These are phyloP conservation scores for Momotus momota DNA, from an alignment of 2,797 vertebrate genomes.

Conservation along the genomic window DNA sequence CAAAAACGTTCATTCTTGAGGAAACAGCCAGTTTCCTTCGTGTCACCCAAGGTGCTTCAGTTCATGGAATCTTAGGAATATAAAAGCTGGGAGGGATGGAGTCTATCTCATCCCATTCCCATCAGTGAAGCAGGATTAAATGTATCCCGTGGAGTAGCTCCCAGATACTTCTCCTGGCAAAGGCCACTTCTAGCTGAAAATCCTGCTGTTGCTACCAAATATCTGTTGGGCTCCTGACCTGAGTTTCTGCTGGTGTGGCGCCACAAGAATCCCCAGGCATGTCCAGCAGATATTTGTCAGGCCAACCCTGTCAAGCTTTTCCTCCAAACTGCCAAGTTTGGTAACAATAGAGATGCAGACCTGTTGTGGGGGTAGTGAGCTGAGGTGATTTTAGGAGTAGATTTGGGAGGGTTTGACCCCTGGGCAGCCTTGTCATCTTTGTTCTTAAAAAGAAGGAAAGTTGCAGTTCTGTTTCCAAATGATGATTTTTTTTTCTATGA, in stretches of 20 bases:
- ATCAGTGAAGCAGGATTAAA: background rate
- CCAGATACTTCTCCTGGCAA: background rate
- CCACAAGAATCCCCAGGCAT: background rate
- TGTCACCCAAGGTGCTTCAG: background rate
- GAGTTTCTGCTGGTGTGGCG: background rate
- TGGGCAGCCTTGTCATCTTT: background rate
- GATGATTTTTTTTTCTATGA: background rate
- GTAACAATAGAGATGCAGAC: background rate
- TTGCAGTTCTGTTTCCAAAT: background rate
- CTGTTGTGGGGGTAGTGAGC: background rate
- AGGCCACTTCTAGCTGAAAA: background rate
- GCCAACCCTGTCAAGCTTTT: background rate
- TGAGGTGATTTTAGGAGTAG: background rate
- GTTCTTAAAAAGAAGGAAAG: background rate
- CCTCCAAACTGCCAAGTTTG: background rate
- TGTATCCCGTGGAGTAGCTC: background rate
- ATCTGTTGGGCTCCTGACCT: background rate
- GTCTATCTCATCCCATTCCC: background rate
- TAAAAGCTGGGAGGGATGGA: background rate
- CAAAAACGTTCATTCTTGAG: background rate
- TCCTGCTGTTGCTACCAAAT: background rate
- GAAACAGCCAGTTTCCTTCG: background rate
- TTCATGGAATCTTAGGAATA: conserved; percentile 4
- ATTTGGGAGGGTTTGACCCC: background rate
- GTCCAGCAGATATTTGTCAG: background rate